Evolutionary conservation across 92 coral and sea anemone species (phyloP).

Genomic region (Porites cylindrica): DNA sequence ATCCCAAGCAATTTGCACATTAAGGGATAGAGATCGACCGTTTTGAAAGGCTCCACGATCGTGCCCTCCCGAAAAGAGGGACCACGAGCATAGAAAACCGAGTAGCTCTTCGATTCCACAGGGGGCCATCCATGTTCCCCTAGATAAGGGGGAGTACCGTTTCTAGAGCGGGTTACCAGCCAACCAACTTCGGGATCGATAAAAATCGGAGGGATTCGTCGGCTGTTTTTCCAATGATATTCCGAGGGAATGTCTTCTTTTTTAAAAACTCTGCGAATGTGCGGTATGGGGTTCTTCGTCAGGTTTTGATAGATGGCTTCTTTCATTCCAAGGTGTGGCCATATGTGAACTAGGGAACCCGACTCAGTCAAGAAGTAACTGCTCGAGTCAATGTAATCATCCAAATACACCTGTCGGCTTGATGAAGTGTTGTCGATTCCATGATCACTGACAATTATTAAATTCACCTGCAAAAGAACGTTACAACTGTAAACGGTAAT

Average conservation of each 20-base stretch:
- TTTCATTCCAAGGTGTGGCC: constrained; percentile 72
- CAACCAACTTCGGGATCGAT: constrained; percentile 81
- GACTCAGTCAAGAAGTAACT: constrained; percentile 57
- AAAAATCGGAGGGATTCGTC: constrained; percentile 89
- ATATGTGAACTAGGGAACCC: constrained; percentile 68
- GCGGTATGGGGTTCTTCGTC: constrained; percentile 64
- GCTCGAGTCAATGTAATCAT: constrained; percentile 68
- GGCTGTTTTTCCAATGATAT: constrained; percentile 88
- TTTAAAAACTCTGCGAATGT: constrained; percentile 74
- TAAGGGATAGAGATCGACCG: constrained; percentile 86
- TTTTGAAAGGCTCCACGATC: constrained; percentile 62
- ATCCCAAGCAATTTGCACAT: constrained; percentile 92
- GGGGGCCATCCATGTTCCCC: constrained; percentile 79
- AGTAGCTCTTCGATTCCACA: constrained; percentile 54
- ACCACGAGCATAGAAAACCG: constrained; percentile 92
- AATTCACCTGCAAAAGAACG: constrained; percentile 48
- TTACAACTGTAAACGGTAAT: too few relatives aligned
- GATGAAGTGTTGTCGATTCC: constrained; percentile 83
- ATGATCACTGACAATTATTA: constrained; percentile 86
- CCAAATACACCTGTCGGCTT: constrained; percentile 67
- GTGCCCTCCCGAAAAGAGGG: constrained; percentile 83
- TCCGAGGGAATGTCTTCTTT: constrained; percentile 77
- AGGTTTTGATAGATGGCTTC: constrained; percentile 80
- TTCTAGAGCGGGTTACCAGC: constrained; percentile 58
- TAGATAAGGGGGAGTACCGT: neutral